phyloP scores from a whole-genome alignment of 1,140 invertebrate genomes.

The Ctenoplectra terminalis region DNA sequence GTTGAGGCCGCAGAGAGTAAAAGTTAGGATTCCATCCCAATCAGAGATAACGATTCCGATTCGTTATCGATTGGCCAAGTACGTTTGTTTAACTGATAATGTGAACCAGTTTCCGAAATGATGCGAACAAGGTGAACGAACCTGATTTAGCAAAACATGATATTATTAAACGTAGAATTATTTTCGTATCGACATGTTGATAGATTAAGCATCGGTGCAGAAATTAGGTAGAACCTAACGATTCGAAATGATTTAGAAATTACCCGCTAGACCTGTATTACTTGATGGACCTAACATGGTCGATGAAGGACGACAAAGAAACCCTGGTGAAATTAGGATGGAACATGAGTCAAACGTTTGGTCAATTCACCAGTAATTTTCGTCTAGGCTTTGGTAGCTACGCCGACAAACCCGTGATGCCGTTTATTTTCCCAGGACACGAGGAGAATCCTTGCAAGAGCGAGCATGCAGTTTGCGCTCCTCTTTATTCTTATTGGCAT shows the following conservation, averaged over 20 bases:
- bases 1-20: conserved; percentile 84
- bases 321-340: conserved; percentile 90
- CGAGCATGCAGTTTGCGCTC: conserved; percentile 72
- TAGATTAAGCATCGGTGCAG: too few species aligned
- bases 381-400: conserved; percentile 90
- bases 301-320: conserved; percentile 94
- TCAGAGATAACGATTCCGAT: conserved; percentile 82
- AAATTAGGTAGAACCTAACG: not conserved
- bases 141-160: not conserved
- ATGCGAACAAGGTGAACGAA: not conserved
- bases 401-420: conserved; percentile 89
- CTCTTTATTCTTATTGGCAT: conserved; percentile 82
- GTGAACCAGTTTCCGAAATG: not conserved
- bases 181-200: not conserved
- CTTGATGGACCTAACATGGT: conserved; percentile 95
- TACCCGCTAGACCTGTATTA: conserved; percentile 97
- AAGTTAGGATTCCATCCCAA: conserved; percentile 82
- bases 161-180: not conserved
- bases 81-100: conserved; percentile 25
- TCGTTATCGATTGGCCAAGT: conserved; percentile 84
- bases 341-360: conserved; percentile 85
- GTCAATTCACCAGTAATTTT: conserved; percentile 91
- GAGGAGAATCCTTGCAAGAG: conserved; percentile 74
- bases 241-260: conserved; percentile 82
- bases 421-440: conserved; percentile 81